Conservation (phyloP, 2,797 vertebrate species). For the Staurois parvus region DNA sequence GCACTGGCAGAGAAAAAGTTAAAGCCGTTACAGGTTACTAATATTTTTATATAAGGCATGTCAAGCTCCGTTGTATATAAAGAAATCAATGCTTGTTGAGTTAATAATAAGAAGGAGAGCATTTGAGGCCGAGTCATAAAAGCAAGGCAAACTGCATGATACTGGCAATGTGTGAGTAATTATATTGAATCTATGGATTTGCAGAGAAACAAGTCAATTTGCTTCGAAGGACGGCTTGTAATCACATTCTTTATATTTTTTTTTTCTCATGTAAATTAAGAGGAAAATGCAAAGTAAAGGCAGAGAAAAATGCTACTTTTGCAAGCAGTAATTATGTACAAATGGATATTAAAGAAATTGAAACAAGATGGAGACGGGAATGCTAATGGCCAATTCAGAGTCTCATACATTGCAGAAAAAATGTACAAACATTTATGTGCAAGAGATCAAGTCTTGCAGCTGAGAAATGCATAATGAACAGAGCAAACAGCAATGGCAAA, state of each 20-base stretch:
- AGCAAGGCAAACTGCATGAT: slow-evolving; percentile 1
- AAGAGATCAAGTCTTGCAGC: background rate
- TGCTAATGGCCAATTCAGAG: slow-evolving; percentile 12
- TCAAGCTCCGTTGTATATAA: background rate
- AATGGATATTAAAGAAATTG: slow-evolving; percentile 11
- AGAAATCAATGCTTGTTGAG: background rate
- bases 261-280: slow-evolving; percentile 36
- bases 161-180: slow-evolving; percentile 40
- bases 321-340: slow-evolving; percentile 26
- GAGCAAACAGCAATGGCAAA: background rate
- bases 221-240: slow-evolving; percentile 43
- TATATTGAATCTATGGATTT: slow-evolving; percentile 53
- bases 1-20: background rate
- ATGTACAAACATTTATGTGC: background rate
- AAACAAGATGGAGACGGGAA: background rate
- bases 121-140: slow-evolving; percentile 46
- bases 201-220: slow-evolving; percentile 44
- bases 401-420: background rate
- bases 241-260: slow-evolving; percentile 34
- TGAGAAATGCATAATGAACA: background rate
- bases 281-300: slow-evolving; percentile 3
- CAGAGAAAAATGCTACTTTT: slow-evolving; percentile 18
- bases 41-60: background rate
- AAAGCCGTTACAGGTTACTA: background rate
- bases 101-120: slow-evolving; percentile 43